Evolutionary conservation across 1,140 invertebrate species (phyloP), one percentile per base, ranked within the genome.

Genomic region (Dolichoris vasculosae): DNA sequence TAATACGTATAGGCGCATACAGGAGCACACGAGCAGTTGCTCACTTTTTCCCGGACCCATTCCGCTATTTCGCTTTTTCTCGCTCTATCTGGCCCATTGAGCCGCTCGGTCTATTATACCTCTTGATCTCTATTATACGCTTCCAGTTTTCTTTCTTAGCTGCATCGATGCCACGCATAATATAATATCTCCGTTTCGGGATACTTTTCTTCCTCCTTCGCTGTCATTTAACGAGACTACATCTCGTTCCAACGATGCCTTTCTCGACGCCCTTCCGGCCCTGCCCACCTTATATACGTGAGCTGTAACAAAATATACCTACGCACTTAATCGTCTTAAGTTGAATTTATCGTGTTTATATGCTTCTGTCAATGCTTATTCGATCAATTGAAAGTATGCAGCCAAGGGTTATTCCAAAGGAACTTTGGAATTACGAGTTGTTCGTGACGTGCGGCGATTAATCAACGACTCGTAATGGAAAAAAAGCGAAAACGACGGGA

Each of bases 51-150:
- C 87, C 67, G 43, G 35, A 35, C 55, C 73, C 67, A 71, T 86
- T 75, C 69, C 80, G 87, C 87, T 69, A 69, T 75, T 30, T 76
- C 43, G 32, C 76, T 78, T 48, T 51, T 48, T 76, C 43, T 23
- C n/a, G 26, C 26, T 76, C 43, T 51, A 51, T 76, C 26, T 30
- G 43, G 43, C 46, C 75, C 75, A 55, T 55, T 77, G 77, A 63
- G 32, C 30, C 26, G 1, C 71, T 32, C 81, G 63, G 89, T 89
- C 89, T 88, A 90, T 89, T 90, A 90, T 90, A 78, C 86, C 88
- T 88, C 89, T 90, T 79, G 83, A 84, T 84, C 83, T 84, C 83
- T 40, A 84, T 84, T 84, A 84, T 79, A 79, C 40, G 59, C 17
- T 83, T 64, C 75, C 46, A 76, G 46, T 30, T 76, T 76, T 46